Evolutionary conservation across 2,888 invertebrate species (phyloP), one percentile per base, ranked within the genome.

Genomic region (Holacanthella duospinosa): DNA sequence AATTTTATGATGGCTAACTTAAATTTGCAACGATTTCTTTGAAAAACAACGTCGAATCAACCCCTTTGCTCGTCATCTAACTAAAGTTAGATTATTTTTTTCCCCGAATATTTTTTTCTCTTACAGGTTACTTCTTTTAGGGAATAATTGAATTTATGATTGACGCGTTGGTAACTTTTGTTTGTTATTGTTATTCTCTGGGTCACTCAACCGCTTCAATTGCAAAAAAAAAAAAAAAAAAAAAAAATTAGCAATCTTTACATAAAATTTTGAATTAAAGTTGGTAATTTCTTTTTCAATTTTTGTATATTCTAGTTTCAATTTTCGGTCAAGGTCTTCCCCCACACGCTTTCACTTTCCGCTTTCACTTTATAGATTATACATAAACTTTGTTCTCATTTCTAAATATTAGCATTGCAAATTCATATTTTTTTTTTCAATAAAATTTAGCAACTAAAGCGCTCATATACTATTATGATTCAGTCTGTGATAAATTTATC

Each of bases 261-360:
- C n/a, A n/a, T 36, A 6, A 36, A 9, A 6, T 16, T 36, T 16
- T 36, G 36, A 36, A 36, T 36, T 36, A 9, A 6, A 36, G 36
- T 36, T 9, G 6, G 36, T 36, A 6, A 4, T 21, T 21, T 48
- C 12, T 9, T 48, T 48, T 48, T 21, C 48, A 36, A 36, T 36
- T 36, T 16, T 36, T 36, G 36, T 16, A 12, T 36, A 16, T 36
- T n/a, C 36, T 12, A 36, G 36, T 6, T 16, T 16, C 36, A 36
- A 36, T 48, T 36, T 36, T 36, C 36, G 36, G 36, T 36, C 36
- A 36, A 48, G 21, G 48, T 48, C 21, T 48, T 21, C 21, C 48
- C 12, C n/a, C n/a, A n/a, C n/a, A n/a, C n/a, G n/a, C 48, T 48
- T 48, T 48, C 48, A 48, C 48, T 48, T 48, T n/a, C n/a, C 48